Base-by-base conservation (phyloP, 2,797 vertebrate species). In the Carapus acus region DNA sequence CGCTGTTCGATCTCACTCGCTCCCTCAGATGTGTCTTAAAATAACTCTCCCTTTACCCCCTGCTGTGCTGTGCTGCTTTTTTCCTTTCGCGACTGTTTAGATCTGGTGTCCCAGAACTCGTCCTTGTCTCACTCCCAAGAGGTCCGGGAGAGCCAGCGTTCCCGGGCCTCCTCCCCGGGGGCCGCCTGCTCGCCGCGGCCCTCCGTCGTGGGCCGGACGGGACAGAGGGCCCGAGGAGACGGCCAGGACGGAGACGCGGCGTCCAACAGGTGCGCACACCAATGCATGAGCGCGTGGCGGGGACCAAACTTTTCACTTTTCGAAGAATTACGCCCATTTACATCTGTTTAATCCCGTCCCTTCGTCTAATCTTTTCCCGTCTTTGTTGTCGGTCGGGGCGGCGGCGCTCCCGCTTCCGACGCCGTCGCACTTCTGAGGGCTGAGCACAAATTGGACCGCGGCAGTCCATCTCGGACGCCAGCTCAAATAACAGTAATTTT, bases 181-280 rank as follows among this genome's bases (percentile, higher is more conserved):
- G 90, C 82, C 9, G 92, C 91, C 53, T 90, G 88, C 29, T 94
- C 92, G 42, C 90, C 92, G 39, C 86, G 95, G 11, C 96, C 96
- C 2, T 95, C 93, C n/a, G 94, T 92, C 23, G 81, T 94, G 21
- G 96, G 96, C 6, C 92, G 91, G 33, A 90, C 90, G 1, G 89
- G 88, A 54, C 94, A 93, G 65, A 89, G 95, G 52, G 88, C 91
- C 47, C 80, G 93, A 45, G 96, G 96, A 43, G 96, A 99, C 18
- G 96, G 96, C 21, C 94, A 98, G 67, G 96, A 98, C 1, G 92
- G 94, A 73, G 96, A 98, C 53, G 91, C 89, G 7, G 86, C 69
- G 19, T 94, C 94, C 38, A 91, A 88, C 71, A 96, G 93, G 96
- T 97, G 61, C 85, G 38, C 46, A n/a, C n/a, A n/a, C n/a, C n/a